Conservation (phyloP, 2,888 invertebrate species). For the Pycnomerus fuliginosus region DNA sequence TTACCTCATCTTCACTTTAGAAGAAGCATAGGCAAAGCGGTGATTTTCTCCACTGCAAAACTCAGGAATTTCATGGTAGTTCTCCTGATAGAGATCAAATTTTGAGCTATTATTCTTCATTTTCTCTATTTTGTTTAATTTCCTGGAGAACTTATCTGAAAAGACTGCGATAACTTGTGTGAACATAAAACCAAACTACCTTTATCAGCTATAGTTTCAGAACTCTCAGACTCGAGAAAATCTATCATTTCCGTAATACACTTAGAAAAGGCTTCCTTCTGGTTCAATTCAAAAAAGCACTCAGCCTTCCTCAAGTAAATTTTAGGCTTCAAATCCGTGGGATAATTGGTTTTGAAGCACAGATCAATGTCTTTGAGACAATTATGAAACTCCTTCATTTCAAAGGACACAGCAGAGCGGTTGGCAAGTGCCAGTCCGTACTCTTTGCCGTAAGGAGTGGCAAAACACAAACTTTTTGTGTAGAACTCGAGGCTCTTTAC, state of each 20-base stretch:
- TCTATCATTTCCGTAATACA: constrained; percentile 34
- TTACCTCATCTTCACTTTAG: constrained; percentile 54
- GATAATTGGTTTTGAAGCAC: constrained; percentile 64
- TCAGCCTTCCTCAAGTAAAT: constrained; percentile 65
- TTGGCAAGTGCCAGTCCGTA: constrained; percentile 67
- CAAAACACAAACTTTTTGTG: constrained; percentile 63
- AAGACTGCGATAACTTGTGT: constrained; percentile 4
- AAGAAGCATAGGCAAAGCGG: constrained; percentile 58
- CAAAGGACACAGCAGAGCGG: constrained; percentile 66
- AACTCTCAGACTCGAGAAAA: constrained; percentile 31
- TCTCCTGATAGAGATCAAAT: constrained; percentile 32
- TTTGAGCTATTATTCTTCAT: constrained; percentile 30
- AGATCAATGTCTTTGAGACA: constrained; percentile 64
- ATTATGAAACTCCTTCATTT: constrained; percentile 62
- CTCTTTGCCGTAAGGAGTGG: constrained; percentile 57
- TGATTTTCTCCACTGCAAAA: constrained; percentile 55
- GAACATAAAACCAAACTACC: constrained; percentile 24
- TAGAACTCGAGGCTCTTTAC: constrained; percentile 60
- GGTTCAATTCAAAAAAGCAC: constrained; percentile 59
- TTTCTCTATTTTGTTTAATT: constrained; percentile 40
- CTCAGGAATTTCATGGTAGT: constrained; percentile 48
- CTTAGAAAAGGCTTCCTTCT: constrained; percentile 37
- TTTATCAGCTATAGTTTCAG: constrained; percentile 36
- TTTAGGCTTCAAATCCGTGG: constrained; percentile 63
- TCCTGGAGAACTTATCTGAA: constrained; percentile 41